Evolutionary conservation across 2,888 invertebrate species (phyloP).

Genomic region (Drosophila meridionalis): DNA sequence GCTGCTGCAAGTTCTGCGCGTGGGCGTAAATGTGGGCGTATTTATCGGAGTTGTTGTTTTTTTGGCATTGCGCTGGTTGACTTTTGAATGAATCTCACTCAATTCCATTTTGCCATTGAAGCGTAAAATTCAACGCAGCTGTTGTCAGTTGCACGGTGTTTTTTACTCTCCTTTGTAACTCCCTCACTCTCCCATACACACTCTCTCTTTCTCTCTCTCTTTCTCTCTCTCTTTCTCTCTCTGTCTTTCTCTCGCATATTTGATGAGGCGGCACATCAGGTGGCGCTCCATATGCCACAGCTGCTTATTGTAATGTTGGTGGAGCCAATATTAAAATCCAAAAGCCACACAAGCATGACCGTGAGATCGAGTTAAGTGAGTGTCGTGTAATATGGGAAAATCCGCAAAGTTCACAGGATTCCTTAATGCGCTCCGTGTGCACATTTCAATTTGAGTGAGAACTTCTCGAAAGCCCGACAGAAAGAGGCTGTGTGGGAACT

Average conservation of each 20-base stretch:
- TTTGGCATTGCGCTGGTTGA: conserved; percentile 53
- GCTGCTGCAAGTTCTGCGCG: conserved; percentile 42
- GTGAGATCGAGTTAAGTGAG: conserved; percentile 39
- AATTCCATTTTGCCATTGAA: conserved; percentile 68
- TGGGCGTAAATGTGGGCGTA: conserved; percentile 12
- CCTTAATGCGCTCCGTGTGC: conserved; percentile 7
- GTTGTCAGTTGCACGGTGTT: conserved; percentile 67
- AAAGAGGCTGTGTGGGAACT: conserved; percentile 1
- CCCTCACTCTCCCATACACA: no score
- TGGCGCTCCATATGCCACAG: conserved; percentile 34
- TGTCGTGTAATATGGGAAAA: conserved; percentile 41
- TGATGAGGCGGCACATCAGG: conserved; percentile 64
- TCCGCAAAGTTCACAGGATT: conserved; percentile 55
- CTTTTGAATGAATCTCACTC: conserved; percentile 79
- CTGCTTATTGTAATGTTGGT: conserved; percentile 41
- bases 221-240: neutral
- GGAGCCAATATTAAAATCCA: conserved; percentile 55
- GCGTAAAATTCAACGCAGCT: conserved; percentile 72
- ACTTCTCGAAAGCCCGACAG: neutral
- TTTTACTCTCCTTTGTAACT: conserved; percentile 7
- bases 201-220: neutral
- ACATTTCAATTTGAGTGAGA: neutral
- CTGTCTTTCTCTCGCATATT: conserved; percentile 39
- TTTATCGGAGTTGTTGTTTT: neutral
- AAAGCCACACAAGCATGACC: conserved; percentile 56